These are phyloP conservation scores for Graphium colonna DNA, from an alignment of 2,888 invertebrate genomes.

Conservation along the genomic window DNA sequence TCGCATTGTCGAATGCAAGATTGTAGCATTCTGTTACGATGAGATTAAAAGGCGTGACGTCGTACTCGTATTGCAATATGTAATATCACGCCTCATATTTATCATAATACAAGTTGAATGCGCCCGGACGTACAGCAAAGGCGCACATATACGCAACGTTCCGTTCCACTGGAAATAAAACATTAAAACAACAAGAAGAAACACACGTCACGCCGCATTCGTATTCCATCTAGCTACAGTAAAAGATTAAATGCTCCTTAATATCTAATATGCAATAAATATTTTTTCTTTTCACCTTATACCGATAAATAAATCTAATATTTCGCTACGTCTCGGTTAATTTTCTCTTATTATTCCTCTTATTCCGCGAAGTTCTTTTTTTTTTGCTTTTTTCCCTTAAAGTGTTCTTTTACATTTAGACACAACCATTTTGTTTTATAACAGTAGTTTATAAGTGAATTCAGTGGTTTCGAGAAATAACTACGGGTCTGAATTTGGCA, in stretches of 20 bases:
- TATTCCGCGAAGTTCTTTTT: slow-evolving; percentile 52
- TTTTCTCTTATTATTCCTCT: slow-evolving; percentile 29
- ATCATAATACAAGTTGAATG: too few species aligned
- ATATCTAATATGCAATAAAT: slow-evolving; percentile 65
- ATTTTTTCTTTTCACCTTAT: slow-evolving; percentile 73
- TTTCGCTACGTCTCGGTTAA: slow-evolving; percentile 56
- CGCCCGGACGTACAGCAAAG: too few species aligned
- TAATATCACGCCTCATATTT: not conserved
- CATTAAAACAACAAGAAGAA: slow-evolving; percentile 31
- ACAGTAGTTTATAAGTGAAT: slow-evolving; percentile 58
- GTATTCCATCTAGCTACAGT: slow-evolving; percentile 60
- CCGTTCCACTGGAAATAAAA: slow-evolving; percentile 9
- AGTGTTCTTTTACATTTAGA: slow-evolving; percentile 72
- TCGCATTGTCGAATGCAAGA: too few species aligned
- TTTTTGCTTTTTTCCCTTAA: slow-evolving; percentile 43
- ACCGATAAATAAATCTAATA: slow-evolving; percentile 72
- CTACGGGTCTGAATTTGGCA: slow-evolving; percentile 67
- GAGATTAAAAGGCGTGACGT: not conserved
- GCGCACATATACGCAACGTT: too few species aligned
- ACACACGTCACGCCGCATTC: slow-evolving; percentile 34
- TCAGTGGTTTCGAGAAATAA: slow-evolving; percentile 33
- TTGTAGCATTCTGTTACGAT: slow-evolving; percentile 1
- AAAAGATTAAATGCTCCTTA: slow-evolving; percentile 71
- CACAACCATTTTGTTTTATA: slow-evolving; percentile 69
- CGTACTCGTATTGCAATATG: not conserved